These are phyloP conservation scores for Cantharis rustica DNA, from an alignment of 2,888 invertebrate species.

Conservation along the genomic window DNA sequence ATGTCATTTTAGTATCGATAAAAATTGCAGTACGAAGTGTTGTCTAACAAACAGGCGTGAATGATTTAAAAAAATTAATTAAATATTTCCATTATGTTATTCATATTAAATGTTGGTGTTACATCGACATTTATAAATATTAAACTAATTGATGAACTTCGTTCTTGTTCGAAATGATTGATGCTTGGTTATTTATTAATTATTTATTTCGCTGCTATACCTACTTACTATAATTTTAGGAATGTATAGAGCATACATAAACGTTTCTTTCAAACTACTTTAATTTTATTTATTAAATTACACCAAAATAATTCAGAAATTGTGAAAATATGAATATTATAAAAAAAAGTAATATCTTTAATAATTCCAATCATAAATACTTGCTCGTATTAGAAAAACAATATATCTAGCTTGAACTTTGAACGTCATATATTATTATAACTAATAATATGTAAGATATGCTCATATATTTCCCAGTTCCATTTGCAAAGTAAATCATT, in stretches of 20 bases:
- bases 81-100: background rate
- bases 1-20: background rate
- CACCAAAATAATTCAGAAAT: background rate
- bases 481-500: slow-evolving; percentile 52
- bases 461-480: slow-evolving; percentile 50
- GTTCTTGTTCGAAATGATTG: background rate
- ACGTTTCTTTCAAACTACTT: background rate
- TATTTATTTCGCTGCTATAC: background rate
- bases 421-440: slow-evolving; percentile 44
- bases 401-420: slow-evolving; percentile 34
- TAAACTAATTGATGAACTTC: background rate
- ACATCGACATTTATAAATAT: background rate
- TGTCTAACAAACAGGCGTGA: background rate
- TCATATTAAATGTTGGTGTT: background rate
- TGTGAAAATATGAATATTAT: slow-evolving; percentile 1
- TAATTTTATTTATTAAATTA: background rate
- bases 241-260: background rate
- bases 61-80: background rate
- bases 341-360: background rate
- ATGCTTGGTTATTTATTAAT: background rate
- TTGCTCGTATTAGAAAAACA: slow-evolving; percentile 14
- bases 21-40: background rate
- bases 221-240: background rate
- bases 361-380: background rate
- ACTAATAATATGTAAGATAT: slow-evolving; percentile 49